These are phyloP conservation scores for Sinocyclocheilus grahami DNA, from an alignment of 2,113 vertebrate genomes.

Conservation along the genomic window DNA sequence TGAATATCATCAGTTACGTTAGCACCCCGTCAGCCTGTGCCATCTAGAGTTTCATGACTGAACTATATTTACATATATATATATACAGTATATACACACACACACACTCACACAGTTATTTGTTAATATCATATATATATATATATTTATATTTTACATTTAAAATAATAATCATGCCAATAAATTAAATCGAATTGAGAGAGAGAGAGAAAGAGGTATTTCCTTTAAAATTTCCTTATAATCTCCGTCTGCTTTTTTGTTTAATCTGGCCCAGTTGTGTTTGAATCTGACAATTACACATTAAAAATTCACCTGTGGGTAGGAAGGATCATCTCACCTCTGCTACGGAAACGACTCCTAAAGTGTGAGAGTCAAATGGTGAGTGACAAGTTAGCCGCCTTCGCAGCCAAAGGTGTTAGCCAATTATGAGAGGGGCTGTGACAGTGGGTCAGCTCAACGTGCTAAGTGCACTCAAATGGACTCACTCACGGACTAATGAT, in stretches of 20 bases:
- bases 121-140: too few relatives aligned
- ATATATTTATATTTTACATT: too few relatives aligned
- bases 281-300: conserved; percentile 1
- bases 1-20: too few relatives aligned
- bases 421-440: conserved; percentile 50
- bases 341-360: conserved; percentile 1
- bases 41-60: too few relatives aligned
- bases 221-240: neutral
- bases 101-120: too few relatives aligned
- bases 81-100: too few relatives aligned
- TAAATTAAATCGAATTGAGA: neutral
- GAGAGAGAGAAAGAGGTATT: neutral
- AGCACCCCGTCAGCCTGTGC: too few relatives aligned
- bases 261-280: neutral
- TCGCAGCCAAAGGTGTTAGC: conserved; percentile 51
- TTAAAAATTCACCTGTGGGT: conserved; percentile 28
- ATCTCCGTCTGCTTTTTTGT: neutral
- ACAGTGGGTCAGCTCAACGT: conserved; percentile 55
- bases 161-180: too few relatives aligned
- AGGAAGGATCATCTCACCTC: conserved; percentile 6
- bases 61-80: too few relatives aligned
- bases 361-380: conserved; percentile 46
- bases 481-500: conserved; percentile 56
- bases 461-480: conserved; percentile 71
- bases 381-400: conserved; percentile 34